Evolutionary conservation across 2,797 vertebrate species (phyloP).

Genomic region (Eulemur coronatus): DNA sequence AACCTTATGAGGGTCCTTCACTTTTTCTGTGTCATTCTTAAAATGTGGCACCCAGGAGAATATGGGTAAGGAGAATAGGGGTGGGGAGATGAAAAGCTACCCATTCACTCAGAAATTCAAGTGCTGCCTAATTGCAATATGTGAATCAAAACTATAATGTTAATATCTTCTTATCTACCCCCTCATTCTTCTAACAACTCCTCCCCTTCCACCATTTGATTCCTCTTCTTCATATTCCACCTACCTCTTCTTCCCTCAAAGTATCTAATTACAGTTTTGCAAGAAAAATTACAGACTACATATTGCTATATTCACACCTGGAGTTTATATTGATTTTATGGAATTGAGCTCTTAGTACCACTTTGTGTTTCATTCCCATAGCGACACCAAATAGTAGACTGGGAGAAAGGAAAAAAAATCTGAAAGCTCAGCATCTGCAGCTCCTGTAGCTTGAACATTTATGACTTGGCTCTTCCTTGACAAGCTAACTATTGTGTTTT

Average conservation of each 20-base stretch:
- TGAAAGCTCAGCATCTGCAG: conserved; percentile 30
- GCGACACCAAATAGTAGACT: conserved; percentile 70
- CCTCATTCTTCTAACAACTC: not conserved
- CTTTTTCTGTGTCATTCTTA: not conserved
- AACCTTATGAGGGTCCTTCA: not conserved
- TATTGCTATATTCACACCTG: conserved; percentile 72
- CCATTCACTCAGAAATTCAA: conserved; percentile 49
- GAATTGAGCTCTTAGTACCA: conserved; percentile 50
- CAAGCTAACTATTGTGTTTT: not conserved
- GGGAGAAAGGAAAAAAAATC: not conserved
- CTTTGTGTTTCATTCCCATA: conserved; percentile 73
- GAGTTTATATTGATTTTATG: conserved; percentile 72
- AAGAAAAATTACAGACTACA: conserved; percentile 76
- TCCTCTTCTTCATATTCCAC: not conserved
- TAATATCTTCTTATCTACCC: conserved; percentile 38
- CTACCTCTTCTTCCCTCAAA: not conserved
- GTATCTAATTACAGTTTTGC: conserved; percentile 71
- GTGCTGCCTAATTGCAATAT: conserved; percentile 70
- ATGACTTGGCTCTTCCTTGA: conserved; percentile 22
- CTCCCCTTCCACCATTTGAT: not conserved
- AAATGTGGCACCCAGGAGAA: not conserved
- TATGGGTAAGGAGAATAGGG: not conserved
- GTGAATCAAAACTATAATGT: conserved; percentile 63
- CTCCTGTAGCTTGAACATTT: conserved; percentile 3
- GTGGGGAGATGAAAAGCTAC: not conserved